Percentiles rank a stretch among this genome's conserved stretches.
Evolutionary conservation across 2,888 invertebrate genomes (phyloP).

Genomic region (Tenthredo notha): DNA sequence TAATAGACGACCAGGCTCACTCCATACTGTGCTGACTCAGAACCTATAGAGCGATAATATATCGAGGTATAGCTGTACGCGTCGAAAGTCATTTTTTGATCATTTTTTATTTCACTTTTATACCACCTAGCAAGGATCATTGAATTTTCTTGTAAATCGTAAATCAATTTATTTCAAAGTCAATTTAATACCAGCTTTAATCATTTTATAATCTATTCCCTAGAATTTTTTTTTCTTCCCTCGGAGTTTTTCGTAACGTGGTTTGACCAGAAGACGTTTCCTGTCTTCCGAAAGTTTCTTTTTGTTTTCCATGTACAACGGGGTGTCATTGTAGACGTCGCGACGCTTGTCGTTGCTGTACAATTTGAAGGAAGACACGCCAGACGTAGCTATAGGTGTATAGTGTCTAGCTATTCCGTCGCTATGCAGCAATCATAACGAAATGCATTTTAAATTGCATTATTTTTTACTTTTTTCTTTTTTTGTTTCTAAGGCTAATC

Average conservation of each 20-base stretch:
- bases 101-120: not conserved
- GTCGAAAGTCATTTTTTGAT: not conserved
- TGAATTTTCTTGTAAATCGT: not conserved
- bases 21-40: not conserved
- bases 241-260: not conserved
- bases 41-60: not conserved
- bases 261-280: not conserved
- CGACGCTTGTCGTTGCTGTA: constrained; percentile 1
- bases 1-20: not conserved
- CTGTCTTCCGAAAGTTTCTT: not conserved
- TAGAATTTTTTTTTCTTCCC: not conserved
- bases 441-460: constrained; percentile 44
- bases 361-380: not conserved
- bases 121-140: too few species aligned
- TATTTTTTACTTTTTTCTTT: not conserved
- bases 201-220: not conserved
- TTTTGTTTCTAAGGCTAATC: constrained; percentile 13
- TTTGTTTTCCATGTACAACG: not conserved
- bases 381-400: not conserved
- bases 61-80: not conserved
- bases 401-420: not conserved
- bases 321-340: constrained; percentile 27
- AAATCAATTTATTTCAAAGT: too few species aligned
- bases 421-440: constrained; percentile 19
- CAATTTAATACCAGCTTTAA: not conserved